These are phyloP conservation scores for Sebastes elongatus DNA, from an alignment of 2,797 vertebrate genomes.

Conservation along the genomic window DNA sequence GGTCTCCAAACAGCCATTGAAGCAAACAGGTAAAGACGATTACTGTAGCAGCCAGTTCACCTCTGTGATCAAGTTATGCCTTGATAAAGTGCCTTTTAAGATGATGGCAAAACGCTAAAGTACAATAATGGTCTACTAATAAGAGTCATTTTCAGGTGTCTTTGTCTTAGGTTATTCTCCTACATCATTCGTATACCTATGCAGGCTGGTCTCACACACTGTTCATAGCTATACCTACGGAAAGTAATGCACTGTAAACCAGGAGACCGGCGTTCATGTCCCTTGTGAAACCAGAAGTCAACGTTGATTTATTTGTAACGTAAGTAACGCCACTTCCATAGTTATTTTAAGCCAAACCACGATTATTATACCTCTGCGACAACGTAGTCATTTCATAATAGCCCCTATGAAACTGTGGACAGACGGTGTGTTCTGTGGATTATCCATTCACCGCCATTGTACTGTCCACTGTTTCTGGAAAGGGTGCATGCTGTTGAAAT, in stretches of 20 bases:
- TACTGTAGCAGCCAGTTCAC: background rate
- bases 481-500: background rate
- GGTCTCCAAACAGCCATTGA: constrained; percentile 3
- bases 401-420: background rate
- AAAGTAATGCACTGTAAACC: background rate
- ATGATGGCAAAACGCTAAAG: background rate
- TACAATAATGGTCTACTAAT: background rate
- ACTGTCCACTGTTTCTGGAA: background rate
- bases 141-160: background rate
- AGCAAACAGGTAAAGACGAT: constrained; percentile 1
- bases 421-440: background rate
- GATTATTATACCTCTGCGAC: no score
- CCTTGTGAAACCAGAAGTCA: background rate
- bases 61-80: background rate
- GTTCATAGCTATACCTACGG: background rate
- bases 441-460: background rate
- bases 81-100: background rate
- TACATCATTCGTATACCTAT: no score
- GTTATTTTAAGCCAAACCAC: no score
- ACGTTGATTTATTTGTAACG: background rate
- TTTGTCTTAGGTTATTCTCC: background rate
- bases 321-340: no score
- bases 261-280: background rate
- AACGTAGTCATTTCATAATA: background rate
- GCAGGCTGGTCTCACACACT: background rate